Evolutionary conservation across 2,797 vertebrate species (phyloP).

Genomic region (Momotus momota): DNA sequence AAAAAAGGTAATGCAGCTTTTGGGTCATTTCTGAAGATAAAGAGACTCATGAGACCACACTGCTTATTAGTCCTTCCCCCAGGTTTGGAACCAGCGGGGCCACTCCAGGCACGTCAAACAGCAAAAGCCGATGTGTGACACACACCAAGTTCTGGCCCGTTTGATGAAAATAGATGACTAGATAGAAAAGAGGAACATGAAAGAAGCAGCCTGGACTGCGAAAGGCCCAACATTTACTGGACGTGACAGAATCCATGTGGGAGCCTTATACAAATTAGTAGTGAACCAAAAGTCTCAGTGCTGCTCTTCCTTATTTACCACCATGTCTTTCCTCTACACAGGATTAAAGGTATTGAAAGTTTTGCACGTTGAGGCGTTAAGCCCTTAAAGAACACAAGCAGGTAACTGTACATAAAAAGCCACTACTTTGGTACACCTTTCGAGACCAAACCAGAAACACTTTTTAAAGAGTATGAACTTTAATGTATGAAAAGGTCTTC

Average conservation of each 20-base stretch:
- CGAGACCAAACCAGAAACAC: not conserved
- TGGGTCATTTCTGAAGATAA: not conserved
- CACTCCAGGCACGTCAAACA: not conserved
- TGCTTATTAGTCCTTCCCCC: not conserved
- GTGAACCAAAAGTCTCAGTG: not conserved
- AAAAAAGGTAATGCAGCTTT: not conserved
- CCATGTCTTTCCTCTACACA: not conserved
- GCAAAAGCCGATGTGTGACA: not conserved
- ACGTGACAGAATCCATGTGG: not conserved
- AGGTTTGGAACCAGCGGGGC: not conserved
- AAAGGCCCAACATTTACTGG: not conserved
- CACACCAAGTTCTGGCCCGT: not conserved
- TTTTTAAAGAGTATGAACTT: not conserved
- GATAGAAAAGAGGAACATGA: not conserved
- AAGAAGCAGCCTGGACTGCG: not conserved
- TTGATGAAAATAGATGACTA: not conserved
- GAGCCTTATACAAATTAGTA: not conserved
- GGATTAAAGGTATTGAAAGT: not conserved
- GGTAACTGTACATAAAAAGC: not conserved
- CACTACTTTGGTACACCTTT: not conserved
- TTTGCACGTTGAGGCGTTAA: not conserved
- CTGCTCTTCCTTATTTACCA: not conserved
- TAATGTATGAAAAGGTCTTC: slow-evolving; percentile 2
- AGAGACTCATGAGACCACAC: not conserved
- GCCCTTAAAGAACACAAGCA: not conserved